phyloP scores from a whole-genome alignment of 1,140 invertebrate genomes.

The Cylas formicarius region DNA sequence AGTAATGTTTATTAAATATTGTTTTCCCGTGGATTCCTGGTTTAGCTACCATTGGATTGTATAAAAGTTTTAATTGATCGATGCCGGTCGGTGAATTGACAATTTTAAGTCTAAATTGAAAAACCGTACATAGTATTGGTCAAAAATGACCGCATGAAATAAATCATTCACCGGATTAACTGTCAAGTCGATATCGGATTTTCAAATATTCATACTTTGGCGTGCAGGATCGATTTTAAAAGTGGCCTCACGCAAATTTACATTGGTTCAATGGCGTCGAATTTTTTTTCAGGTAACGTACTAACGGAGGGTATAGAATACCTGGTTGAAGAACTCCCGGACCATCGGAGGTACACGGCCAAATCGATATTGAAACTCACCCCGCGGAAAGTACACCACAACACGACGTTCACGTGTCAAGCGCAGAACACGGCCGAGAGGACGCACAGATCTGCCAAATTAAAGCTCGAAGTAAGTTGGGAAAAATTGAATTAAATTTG shows the following conservation, averaged over 20 bases:
- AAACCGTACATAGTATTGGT: too few relatives aligned
- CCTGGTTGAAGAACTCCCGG: conserved; percentile 63
- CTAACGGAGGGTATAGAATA: conserved; percentile 68
- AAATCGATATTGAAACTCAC: conserved; percentile 77
- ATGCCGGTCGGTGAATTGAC: too few relatives aligned
- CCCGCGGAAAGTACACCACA: conserved; percentile 80
- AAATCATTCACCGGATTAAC: too few relatives aligned
- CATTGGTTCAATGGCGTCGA: not conserved
- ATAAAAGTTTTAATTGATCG: too few relatives aligned
- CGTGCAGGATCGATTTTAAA: conserved; percentile 34
- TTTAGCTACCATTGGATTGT: too few relatives aligned
- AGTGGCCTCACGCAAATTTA: not conserved
- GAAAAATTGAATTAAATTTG: too few relatives aligned
- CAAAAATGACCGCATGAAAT: too few relatives aligned
- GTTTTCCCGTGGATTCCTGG: too few relatives aligned
- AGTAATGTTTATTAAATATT: too few relatives aligned
- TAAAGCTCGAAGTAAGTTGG: conserved; percentile 69
- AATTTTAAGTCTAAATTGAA: too few relatives aligned
- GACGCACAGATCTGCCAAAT: conserved; percentile 68
- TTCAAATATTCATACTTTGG: too few relatives aligned
- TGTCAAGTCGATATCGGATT: too few relatives aligned
- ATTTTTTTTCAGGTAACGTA: conserved; percentile 58
- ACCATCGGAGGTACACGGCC: conserved; percentile 73
- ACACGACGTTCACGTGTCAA: conserved; percentile 85
- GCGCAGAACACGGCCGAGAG: conserved; percentile 80